Conservation (phyloP, 2,888 invertebrate genomes). For the Rhagium mordax region DNA sequence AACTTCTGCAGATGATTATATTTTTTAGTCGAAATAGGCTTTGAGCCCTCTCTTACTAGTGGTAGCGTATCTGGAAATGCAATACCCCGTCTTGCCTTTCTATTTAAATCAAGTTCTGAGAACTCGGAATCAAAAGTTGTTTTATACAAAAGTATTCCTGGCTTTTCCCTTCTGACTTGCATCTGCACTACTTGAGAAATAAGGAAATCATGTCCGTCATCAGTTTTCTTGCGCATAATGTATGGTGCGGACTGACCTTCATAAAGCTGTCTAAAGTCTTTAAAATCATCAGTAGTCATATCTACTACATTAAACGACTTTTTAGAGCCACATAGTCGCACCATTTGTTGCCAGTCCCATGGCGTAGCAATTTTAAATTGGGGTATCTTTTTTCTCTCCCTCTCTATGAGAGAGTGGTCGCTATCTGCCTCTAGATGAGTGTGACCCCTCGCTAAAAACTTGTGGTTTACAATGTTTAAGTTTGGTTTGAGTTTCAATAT, state of each 20-base stretch:
- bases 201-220: neutral
- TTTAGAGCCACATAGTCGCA: neutral
- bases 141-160: neutral
- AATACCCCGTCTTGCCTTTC: neutral
- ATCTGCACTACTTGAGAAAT: neutral
- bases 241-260: neutral
- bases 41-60: neutral
- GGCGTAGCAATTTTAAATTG: constrained; percentile 10
- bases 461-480: neutral
- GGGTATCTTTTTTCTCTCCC: neutral
- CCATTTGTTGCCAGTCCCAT: neutral
- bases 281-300: neutral
- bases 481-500: neutral
- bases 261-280: neutral
- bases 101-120: neutral
- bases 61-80: neutral
- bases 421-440: neutral
- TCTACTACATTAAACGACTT: neutral
- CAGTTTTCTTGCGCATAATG: neutral
- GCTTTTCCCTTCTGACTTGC: neutral
- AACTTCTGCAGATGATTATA: neutral
- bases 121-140: neutral
- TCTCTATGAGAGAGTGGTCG: neutral
- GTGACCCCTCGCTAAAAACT: neutral
- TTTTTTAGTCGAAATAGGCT: neutral